Conservation (phyloP, 2,113 vertebrate species). For the Sterrhoptilus dennistouni region DNA sequence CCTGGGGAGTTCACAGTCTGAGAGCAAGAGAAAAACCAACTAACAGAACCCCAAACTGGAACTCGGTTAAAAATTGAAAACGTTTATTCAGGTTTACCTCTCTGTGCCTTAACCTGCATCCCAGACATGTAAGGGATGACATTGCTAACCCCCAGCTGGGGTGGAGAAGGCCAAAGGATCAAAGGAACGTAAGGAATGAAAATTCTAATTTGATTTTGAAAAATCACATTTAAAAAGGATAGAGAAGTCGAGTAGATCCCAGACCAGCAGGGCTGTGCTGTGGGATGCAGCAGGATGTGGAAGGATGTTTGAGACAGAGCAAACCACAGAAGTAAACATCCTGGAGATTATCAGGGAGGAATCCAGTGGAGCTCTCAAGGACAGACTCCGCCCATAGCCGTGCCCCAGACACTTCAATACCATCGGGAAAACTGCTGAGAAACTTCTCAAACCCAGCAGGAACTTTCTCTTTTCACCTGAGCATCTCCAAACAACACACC, state of each 20-base stretch:
- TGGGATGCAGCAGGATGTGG: background rate
- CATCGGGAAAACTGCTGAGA: rapidly evolving
- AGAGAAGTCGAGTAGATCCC: background rate
- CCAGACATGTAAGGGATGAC: background rate
- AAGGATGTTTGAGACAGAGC: background rate
- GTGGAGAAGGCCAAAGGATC: background rate
- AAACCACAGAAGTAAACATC: rapidly evolving
- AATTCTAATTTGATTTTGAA: background rate
- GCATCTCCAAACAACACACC: background rate
- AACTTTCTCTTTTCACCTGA: background rate
- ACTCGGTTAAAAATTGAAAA: background rate
- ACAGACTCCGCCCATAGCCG: background rate
- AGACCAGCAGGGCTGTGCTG: background rate
- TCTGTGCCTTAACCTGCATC: background rate
- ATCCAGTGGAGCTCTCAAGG: background rate
- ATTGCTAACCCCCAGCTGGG: rapidly evolving
- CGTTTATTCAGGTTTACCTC: background rate
- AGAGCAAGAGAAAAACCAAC: background rate
- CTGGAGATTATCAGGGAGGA: background rate
- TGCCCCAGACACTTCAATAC: rapidly evolving
- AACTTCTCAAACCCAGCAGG: background rate
- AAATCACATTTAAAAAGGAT: background rate
- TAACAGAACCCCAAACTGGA: background rate
- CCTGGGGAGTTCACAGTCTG: background rate
- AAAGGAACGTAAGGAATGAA: background rate